Evolutionary conservation across 2,888 invertebrate species (phyloP).

Genomic region (Griposia aprilina): DNA sequence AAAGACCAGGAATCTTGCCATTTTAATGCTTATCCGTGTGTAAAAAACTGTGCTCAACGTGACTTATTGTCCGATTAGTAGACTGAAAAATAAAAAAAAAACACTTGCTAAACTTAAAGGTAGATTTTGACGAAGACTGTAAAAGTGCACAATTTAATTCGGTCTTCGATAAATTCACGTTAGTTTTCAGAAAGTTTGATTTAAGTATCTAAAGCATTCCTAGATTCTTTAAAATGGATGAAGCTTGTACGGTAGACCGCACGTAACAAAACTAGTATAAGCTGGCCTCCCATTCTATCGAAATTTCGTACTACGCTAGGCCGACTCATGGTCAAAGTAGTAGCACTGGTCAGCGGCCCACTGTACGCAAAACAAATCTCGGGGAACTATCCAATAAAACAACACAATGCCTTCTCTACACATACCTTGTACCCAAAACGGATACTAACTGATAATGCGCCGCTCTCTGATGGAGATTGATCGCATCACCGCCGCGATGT

Average conservation of each 20-base stretch:
- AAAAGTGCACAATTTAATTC: background rate
- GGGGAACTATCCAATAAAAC: background rate
- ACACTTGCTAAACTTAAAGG: too few species aligned
- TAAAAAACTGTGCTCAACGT: too few species aligned
- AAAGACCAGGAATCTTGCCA: background rate
- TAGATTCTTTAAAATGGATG: background rate
- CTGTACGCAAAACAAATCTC: background rate
- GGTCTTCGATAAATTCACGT: background rate
- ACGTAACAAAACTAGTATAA: background rate
- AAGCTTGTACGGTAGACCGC: background rate
- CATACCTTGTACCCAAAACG: conserved; percentile 72
- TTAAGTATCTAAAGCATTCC: background rate
- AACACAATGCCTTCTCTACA: conserved; percentile 68
- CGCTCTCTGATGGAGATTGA: conserved; percentile 88
- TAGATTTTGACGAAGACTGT: too few species aligned
- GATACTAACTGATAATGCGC: conserved; percentile 84
- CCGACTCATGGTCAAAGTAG: background rate
- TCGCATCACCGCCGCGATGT: conserved; percentile 75
- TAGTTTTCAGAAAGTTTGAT: background rate
- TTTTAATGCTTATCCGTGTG: background rate
- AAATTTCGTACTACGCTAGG: background rate
- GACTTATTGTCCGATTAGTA: too few species aligned
- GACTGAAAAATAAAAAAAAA: too few species aligned
- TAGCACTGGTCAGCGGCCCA: background rate
- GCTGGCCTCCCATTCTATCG: background rate